Evolutionary conservation across 2,888 invertebrate genomes (phyloP), one percentile per base, ranked within the genome.

Genomic region (Mesorhabditis belari): DNA sequence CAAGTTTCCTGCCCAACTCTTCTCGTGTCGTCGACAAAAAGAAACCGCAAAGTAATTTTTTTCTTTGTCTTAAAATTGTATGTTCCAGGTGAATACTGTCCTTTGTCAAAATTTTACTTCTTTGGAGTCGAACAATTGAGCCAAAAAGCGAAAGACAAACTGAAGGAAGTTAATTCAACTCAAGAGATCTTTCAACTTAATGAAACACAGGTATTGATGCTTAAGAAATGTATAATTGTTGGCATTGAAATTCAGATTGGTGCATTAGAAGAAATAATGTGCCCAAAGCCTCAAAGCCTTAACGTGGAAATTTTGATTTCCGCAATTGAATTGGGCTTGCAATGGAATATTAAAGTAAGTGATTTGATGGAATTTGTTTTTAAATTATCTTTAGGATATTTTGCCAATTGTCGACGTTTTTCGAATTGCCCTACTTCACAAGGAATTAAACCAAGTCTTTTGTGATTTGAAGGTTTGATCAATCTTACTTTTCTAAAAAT

Each of bases 351-450:
- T n/a, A 9, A 35, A n/a, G 44, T 35, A 35, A 35, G 12, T 9
- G n/a, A 35, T 35, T 35, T 1, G 44, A 17, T 35, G 44, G 12
- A 17, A 17, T n/a, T 2, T 35, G 44, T 17, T 17, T 35, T 6
- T 12, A 35, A n/a, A n/a, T n/a, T 88, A 88, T 44, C 85, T 87
- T 83, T 89, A 90, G 79, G 86, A 88, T 67, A 85, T 92, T 1
- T 92, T 93, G 80, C 95, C 95, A 0, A 89, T 89, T 4, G 83
- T 96, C 71, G 95, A 96, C 80, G 84, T 94, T 4, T 86, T 91
- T 17, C 86, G 95, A 69, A 83, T 94, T 77, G 89, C 90, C 0
- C 86, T 93, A 49, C 87, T 90, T 53, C 87, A 88, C 67, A 86
- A 87, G 75, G 84, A 86, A 3, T 85, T 89, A 5, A 87, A 87